Conservation (phyloP, 1,140 invertebrate genomes). For the Zaprionus ornatus region DNA sequence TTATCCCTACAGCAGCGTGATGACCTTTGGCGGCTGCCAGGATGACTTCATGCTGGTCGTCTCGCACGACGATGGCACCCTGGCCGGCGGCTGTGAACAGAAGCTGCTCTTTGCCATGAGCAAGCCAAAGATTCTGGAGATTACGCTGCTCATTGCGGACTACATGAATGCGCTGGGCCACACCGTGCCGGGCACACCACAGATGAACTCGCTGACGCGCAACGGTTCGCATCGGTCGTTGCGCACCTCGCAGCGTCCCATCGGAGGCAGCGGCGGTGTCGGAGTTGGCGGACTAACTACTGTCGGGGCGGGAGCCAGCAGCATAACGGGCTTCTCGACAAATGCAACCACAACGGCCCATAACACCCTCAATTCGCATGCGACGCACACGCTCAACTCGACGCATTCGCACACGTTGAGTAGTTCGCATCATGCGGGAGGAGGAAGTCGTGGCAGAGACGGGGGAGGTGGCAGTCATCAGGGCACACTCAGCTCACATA, state of each 20-base stretch:
- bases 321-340: constrained; percentile 77
- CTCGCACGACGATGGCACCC: constrained; percentile 89
- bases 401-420: constrained; percentile 84
- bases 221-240: constrained; percentile 88
- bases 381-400: constrained; percentile 84
- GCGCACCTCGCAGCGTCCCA: constrained; percentile 80
- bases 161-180: constrained; percentile 96
- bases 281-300: constrained; percentile 45
- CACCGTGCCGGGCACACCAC: constrained; percentile 89
- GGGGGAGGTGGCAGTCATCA: constrained; percentile 67
- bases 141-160: constrained; percentile 96
- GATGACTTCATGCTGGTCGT: constrained; percentile 98
- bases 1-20: constrained; percentile 94
- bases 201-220: constrained; percentile 92
- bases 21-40: constrained; percentile 96
- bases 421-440: constrained; percentile 80
- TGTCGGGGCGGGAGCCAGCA: constrained; percentile 37
- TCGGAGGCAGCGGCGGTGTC: constrained; percentile 1
- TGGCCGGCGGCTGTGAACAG: constrained; percentile 85
- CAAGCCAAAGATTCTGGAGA: constrained; percentile 93
- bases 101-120: constrained; percentile 95
- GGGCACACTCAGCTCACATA: constrained; percentile 83
- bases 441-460: constrained; percentile 16
- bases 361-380: constrained; percentile 85
- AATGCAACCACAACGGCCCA: constrained; percentile 84